Evolutionary conservation across 1,140 invertebrate species (phyloP), one percentile per base, ranked within the genome.

Genomic region (Calephelis virginiensis): DNA sequence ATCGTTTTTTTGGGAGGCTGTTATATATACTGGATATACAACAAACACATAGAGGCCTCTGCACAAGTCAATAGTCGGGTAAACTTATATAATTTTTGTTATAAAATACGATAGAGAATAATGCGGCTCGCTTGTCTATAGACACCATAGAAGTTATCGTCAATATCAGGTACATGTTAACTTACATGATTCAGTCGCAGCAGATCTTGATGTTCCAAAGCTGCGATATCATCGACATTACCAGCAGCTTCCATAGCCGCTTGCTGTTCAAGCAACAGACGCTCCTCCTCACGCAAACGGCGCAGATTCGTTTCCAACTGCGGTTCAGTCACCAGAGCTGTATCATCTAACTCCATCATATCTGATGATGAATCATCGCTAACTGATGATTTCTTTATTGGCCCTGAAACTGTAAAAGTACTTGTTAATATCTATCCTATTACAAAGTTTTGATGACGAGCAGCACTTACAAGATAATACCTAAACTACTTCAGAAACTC

Each of bases 301-400:
- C 94, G 93, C 86, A 94, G 94, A 64, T 82, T 90, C 66, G 71
- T 72, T 64, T 90, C 88, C 14, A 89, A 45, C 14, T 92, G 95
- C 93, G 90, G 95, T 93, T 92, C 85, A 3, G 94, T 93, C 79
- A 96, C 92, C 80, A 97, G 91, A 80, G 97, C 95, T 73, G 96
- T 95, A 89, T 98, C 97, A 81, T 98, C 97, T 90, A 98, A 94
- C 91, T 98, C 98, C 94, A 98, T 97, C 88, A 98, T 96, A 89
- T 98, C 97, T 75, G 97, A 98, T 77, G 97, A 97, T 67, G 97
- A 98, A 90, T 98, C 97, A 75, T 96, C 97, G 87, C 97, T 94
- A 78, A 97, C 96, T 83, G 95, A 96, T 88, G 97, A 96, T 93
- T 97, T 97, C 93, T 97, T 90, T 50, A 90, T 89, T 45, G 88